These are phyloP conservation scores for Tapera naevia DNA, from an alignment of 2,797 vertebrate genomes.

Conservation along the genomic window DNA sequence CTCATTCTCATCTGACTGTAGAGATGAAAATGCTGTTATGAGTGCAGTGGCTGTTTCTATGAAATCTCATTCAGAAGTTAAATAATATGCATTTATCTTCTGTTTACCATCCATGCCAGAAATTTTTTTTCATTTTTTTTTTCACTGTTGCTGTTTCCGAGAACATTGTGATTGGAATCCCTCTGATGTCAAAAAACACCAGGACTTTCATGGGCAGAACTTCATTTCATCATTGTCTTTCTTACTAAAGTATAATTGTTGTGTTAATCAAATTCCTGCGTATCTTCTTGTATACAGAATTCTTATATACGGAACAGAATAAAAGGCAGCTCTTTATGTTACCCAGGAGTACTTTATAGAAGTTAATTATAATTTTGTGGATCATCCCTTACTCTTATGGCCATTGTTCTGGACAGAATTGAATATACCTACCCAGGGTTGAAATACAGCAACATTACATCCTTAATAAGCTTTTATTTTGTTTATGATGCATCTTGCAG, in stretches of 20 bases:
- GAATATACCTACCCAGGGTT: background rate
- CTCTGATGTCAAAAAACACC: background rate
- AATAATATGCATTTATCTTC: background rate
- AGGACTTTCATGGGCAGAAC: background rate
- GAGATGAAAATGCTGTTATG: background rate
- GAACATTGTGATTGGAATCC: background rate
- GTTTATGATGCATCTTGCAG: background rate
- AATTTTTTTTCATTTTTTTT: too few species aligned
- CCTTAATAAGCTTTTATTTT: background rate
- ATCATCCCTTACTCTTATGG: background rate
- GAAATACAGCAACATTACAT: background rate
- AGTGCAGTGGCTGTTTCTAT: background rate
- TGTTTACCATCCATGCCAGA: background rate
- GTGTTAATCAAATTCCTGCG: background rate
- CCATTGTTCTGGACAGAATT: background rate
- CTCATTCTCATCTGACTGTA: background rate
- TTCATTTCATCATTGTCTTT: background rate
- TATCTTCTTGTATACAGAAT: background rate
- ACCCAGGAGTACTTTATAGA: background rate
- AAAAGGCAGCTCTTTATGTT: background rate
- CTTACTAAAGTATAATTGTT: background rate
- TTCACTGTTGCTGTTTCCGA: background rate
- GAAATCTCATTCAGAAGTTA: background rate
- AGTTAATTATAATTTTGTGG: constrained; percentile 3
- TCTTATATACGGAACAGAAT: background rate